Base-by-base conservation (phyloP, 2,113 vertebrate genomes). In the Rhinolophus sinicus region DNA sequence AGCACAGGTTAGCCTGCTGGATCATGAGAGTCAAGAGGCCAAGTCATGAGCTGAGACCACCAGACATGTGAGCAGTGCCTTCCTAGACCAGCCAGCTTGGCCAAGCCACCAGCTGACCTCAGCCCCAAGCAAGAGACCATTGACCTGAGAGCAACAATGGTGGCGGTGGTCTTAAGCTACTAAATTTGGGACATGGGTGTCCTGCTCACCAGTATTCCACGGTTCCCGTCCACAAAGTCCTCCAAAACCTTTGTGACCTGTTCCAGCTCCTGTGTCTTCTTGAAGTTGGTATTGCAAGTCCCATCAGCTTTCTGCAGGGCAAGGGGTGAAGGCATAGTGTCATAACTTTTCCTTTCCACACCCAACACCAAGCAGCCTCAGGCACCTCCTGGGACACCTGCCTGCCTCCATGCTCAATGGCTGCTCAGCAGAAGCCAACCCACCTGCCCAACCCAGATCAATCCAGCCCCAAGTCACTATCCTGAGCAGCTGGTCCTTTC, bases 271-370 rank as follows among this genome's bases (percentile, higher is more conserved):
- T 98, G 99, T 0, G 99, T 99, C 97, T 98, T 99, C 98, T 99
- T 99, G 86, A 99, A 99, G 98, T 99, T 99, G 88, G 99, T 99
- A 97, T 99, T 99, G 90, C 99, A 99, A 4, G 99, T 99, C 52
- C 99, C 99, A 15, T 99, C 99, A 0, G 99, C 98, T 98, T 99
- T 99, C 99, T 99, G 97, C 33, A 90, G 22, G 93, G 40, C 12
- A 3, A 58, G 33, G 80, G 47, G 21, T 21, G 5, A 72, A n/a
- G 56, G 33, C 6, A 1, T 8, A 19, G 1, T 11, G 50, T 78
- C 33, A 50, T 0, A 3, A 4, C 22, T 50, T 54, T 64, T 47
- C 73, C 22, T 50, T 47, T 75, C 28, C 26, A 24, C 0, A 5
- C 35, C 65, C 35, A 44, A 60, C 2, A 15, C 69, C 16, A 24